Evolutionary conservation across 2,797 vertebrate species (phyloP).

Genomic region (Sciaenops ocellatus): DNA sequence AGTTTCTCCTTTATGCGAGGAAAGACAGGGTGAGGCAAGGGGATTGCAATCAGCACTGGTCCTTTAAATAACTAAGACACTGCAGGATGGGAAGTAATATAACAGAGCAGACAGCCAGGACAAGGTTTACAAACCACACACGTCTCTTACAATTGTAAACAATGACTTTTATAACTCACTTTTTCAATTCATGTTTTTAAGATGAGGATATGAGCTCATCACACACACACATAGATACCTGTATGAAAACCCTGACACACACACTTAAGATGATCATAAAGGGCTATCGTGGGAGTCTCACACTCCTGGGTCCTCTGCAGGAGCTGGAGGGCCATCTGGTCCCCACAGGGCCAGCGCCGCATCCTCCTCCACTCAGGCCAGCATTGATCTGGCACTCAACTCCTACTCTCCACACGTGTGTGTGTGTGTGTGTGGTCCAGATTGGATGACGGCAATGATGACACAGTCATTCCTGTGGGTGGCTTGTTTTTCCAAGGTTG

Average conservation of each 20-base stretch:
- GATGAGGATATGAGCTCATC: not conserved
- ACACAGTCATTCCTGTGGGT: slow-evolving; percentile 80
- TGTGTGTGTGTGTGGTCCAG: slow-evolving; percentile 74
- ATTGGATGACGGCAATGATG: slow-evolving; percentile 79
- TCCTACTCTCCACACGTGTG: slow-evolving; percentile 61
- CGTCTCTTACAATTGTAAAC: not conserved
- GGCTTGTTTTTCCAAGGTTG: slow-evolving; percentile 84
- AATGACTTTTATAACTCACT: not conserved
- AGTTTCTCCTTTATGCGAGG: too few species aligned
- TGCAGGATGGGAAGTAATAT: not conserved
- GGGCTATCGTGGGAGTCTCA: slow-evolving; percentile 53
- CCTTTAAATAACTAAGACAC: not conserved
- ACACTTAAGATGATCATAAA: slow-evolving; percentile 14
- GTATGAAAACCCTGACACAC: slow-evolving; percentile 15
- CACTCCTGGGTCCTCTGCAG: slow-evolving; percentile 62
- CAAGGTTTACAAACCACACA: not conserved
- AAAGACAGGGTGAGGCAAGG: too few species aligned
- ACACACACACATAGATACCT: not conserved
- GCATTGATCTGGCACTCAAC: slow-evolving; percentile 74
- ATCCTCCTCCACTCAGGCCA: slow-evolving; percentile 72
- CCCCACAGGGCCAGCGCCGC: slow-evolving; percentile 71
- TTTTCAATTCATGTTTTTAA: not conserved
- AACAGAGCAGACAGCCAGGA: not conserved
- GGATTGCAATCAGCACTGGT: too few species aligned
- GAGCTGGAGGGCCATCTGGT: slow-evolving; percentile 84